Evolutionary conservation across 2,888 invertebrate species (phyloP).

Genomic region (Limenitis camilla): DNA sequence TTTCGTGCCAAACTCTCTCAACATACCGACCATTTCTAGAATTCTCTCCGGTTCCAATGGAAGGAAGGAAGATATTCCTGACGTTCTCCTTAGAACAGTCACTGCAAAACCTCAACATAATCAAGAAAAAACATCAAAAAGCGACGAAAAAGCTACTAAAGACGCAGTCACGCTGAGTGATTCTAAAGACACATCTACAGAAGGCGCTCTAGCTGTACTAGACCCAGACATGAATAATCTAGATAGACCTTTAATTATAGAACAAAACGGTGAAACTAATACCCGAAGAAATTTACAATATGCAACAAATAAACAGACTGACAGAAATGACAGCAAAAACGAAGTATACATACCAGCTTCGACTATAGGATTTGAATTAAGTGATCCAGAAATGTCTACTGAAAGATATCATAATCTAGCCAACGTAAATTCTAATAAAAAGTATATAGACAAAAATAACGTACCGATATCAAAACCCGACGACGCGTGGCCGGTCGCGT

Average conservation of each 20-base stretch:
- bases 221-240: slow-evolving; percentile 71
- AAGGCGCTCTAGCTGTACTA: slow-evolving; percentile 65
- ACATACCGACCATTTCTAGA: slow-evolving; percentile 87
- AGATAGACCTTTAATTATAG: slow-evolving; percentile 66
- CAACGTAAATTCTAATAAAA: slow-evolving; percentile 72
- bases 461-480: slow-evolving; percentile 66
- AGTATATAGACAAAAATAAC: slow-evolving; percentile 37
- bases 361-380: slow-evolving; percentile 63
- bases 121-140: slow-evolving; percentile 61
- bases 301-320: slow-evolving; percentile 50
- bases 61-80: slow-evolving; percentile 86
- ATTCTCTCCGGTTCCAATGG: slow-evolving; percentile 91
- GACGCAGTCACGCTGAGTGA: slow-evolving; percentile 65
- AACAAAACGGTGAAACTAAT: slow-evolving; percentile 69
- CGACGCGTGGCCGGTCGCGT: slow-evolving; percentile 86
- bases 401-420: slow-evolving; percentile 75
- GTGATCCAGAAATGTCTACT: slow-evolving; percentile 69
- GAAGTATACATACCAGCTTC: slow-evolving; percentile 58
- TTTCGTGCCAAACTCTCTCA: slow-evolving; percentile 79
- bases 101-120: slow-evolving; percentile 73
- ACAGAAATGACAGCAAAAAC: slow-evolving; percentile 52
- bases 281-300: slow-evolving; percentile 68
- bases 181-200: slow-evolving; percentile 59
- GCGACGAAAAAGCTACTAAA: slow-evolving; percentile 59
- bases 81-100: slow-evolving; percentile 81